Evolutionary conservation across 30 jellyfish, hydroid and myxozoan species (phyloP).

Genomic region (Nemopilema nomurai): DNA sequence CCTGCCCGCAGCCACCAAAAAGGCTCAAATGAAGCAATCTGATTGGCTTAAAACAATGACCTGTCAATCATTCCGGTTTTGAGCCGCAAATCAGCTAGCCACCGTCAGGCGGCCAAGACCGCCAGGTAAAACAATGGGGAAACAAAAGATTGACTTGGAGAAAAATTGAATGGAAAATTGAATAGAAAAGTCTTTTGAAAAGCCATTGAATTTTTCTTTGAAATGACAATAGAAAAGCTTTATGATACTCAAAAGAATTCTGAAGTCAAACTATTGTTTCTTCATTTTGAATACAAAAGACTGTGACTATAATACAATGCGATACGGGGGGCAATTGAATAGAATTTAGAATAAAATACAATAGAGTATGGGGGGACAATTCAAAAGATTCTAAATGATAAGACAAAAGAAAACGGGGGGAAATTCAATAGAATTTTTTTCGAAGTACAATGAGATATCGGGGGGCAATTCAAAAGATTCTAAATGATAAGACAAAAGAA

Average conservation of each 20-base stretch:
- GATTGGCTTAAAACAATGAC: conserved; percentile 6
- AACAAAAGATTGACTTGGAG: not conserved
- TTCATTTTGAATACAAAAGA: not conserved
- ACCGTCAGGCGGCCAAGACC: not conserved
- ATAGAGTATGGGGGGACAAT: too few species aligned
- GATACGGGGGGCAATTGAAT: too few species aligned
- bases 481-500: too few species aligned
- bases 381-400: too few species aligned
- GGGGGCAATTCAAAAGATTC: too few species aligned
- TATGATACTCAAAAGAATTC: not conserved
- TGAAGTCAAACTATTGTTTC: not conserved
- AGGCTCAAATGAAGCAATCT: conserved; percentile 14
- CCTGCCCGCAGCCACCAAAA: conserved; percentile 22
- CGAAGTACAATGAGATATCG: too few species aligned
- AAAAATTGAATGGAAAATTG: not conserved
- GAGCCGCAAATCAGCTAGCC: not conserved
- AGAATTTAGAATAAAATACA: too few species aligned
- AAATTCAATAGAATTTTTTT: too few species aligned
- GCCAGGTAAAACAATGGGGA: not conserved
- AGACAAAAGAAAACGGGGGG: too few species aligned
- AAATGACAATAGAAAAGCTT: not conserved
- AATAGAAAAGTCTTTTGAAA: not conserved
- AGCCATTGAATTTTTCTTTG: not conserved
- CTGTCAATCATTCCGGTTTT: not conserved
- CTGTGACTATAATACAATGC: not conserved